A percentile compares a stretch with the other conserved stretches of the same genome.
Evolutionary conservation across 2,797 vertebrate genomes (phyloP).

Genomic region (Tragopan temminckii): DNA sequence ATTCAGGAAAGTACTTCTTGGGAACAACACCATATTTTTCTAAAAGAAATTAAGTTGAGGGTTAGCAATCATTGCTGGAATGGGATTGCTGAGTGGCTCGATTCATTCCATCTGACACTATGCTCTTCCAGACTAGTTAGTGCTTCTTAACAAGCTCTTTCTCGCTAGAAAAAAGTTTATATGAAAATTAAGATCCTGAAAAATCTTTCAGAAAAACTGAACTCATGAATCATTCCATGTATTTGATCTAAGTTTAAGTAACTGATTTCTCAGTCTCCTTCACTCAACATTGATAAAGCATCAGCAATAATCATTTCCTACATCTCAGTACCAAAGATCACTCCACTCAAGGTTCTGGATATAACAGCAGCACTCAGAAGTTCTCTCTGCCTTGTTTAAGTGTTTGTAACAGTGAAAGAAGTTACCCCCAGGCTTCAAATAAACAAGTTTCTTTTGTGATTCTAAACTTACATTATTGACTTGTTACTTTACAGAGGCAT

Average conservation of each 20-base stretch:
- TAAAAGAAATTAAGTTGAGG: constrained; percentile 56
- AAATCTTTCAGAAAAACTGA: not conserved
- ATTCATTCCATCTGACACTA: not conserved
- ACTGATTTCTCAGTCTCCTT: not conserved
- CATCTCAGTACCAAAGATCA: not conserved
- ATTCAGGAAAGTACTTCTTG: constrained; percentile 98
- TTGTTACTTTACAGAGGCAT: constrained; percentile 6
- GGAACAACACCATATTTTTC: constrained; percentile 97
- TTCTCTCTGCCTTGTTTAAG: not conserved
- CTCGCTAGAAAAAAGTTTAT: not conserved
- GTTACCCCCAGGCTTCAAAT: constrained; percentile 40
- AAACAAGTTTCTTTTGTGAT: constrained; percentile 49
- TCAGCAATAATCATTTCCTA: not conserved
- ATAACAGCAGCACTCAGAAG: not conserved
- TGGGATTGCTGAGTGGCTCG: not conserved
- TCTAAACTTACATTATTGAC: not conserved
- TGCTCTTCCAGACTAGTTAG: not conserved
- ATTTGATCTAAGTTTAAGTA: not conserved
- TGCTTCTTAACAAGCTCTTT: not conserved
- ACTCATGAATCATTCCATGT: not conserved
- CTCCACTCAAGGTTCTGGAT: not conserved
- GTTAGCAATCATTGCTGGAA: not conserved
- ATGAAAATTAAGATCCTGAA: not conserved
- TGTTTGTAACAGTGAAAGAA: not conserved
- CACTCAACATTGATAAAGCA: not conserved